Base-by-base conservation (phyloP, 2,113 vertebrate genomes). In the Pao palembangensis region DNA sequence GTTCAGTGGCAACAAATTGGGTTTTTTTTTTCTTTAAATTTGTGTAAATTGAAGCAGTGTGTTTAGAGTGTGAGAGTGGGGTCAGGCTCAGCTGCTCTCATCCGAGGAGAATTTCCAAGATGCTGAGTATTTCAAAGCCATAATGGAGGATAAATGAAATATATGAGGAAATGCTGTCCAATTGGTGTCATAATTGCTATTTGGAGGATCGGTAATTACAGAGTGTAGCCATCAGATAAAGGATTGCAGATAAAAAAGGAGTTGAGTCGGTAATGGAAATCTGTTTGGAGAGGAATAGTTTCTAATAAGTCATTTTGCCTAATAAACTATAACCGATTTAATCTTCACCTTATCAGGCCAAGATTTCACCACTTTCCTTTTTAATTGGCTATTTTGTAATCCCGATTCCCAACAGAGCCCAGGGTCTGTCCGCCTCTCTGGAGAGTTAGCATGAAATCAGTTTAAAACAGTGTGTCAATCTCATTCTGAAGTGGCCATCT, bases 361-460 rank as follows among this genome's bases (percentile, higher is more conserved):
- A 95, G 93, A 90, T 91, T 94, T 94, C 91, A 93, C 93, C 94
- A 92, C 93, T 94, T 94, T 93, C 90, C 88, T 92, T 92, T 90
- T 89, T 98, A 98, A 99, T 96, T 96, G 95, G 93, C 95, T 95
- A 94, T 98, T 97, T 93, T 96, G 94, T 98, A 95, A 94, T 95
- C 95, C 95, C 91, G 94, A 95, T 94, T 98, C 95, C 95, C 95
- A 93, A 91, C 92, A 95, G 95, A 94, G 92, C 88, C 83, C 90
- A 92, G 92, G 93, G 94, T 93, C 91, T 88, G 91, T 90, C 92
- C 91, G 87, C 89, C 92, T 92, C 94, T 94, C 95, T 82, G 78
- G 94, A 95, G 96, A 92, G 82, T 92, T 85, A 89, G 91, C 93
- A 91, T 97, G 94, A 98, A 99, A 99, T 98, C 95, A 88, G 93